phyloP scores from a whole-genome alignment of 2,113 vertebrate genomes.

The Tragelaphus scriptus region DNA sequence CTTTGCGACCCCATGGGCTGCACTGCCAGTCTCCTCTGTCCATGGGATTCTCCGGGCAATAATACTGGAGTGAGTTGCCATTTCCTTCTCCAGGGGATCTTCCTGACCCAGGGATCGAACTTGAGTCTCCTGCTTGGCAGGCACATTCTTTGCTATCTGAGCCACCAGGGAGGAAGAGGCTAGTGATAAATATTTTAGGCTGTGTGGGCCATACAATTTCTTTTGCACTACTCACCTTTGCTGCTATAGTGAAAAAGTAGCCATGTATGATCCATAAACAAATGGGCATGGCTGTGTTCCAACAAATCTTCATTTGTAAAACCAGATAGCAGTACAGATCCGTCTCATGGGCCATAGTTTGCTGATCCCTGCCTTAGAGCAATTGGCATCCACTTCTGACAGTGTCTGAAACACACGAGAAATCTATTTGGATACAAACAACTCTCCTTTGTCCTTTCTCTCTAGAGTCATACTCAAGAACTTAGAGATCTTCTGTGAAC shows the following conservation, averaged over 20 bases:
- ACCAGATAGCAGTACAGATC: not conserved
- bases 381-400: not conserved
- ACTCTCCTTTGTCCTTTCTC: not conserved
- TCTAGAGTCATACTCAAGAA: not conserved
- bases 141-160: not conserved
- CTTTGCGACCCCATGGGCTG: not conserved
- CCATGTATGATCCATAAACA: not conserved
- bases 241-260: not conserved
- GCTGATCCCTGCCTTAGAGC: not conserved
- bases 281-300: not conserved
- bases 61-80: not conserved
- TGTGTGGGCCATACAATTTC: not conserved
- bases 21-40: not conserved
- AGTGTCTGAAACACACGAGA: not conserved
- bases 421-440: not conserved
- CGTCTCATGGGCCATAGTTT: not conserved
- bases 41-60: not conserved
- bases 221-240: not conserved
- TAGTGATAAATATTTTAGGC: not conserved
- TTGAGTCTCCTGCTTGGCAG: not conserved
- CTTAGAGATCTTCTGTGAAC: not conserved
- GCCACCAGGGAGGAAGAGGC: not conserved
- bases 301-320: not conserved
- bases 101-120: not conserved
- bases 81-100: not conserved